Evolutionary conservation across 2,888 invertebrate genomes (phyloP).

Genomic region (Caradrina clavipalpis): DNA sequence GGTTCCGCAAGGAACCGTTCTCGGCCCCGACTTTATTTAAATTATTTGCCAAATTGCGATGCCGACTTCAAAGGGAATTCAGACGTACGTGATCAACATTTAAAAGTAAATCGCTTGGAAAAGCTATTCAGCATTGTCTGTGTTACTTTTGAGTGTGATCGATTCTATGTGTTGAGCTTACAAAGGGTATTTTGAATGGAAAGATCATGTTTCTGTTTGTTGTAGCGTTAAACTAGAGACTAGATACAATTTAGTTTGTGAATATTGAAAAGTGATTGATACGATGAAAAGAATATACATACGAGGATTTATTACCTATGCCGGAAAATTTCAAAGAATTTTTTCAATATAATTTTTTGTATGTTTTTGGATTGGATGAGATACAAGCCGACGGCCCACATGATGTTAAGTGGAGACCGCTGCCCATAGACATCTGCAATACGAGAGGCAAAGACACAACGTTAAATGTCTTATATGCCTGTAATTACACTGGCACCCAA

Average conservation of each 20-base stretch:
- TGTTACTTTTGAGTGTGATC: slow-evolving; percentile 59
- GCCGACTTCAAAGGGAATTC: slow-evolving; percentile 72
- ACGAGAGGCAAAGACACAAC: no score
- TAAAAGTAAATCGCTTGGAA: slow-evolving; percentile 72
- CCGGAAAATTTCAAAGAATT: no score
- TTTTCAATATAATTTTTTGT: no score
- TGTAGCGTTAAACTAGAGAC: slow-evolving; percentile 17
- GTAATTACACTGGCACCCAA: no score
- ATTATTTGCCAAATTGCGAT: slow-evolving; percentile 75
- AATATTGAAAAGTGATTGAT: neutral
- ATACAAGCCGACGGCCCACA: no score
- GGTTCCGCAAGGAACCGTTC: slow-evolving; percentile 54
- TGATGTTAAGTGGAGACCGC: no score
- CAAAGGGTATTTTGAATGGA: slow-evolving; percentile 54
- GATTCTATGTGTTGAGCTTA: slow-evolving; percentile 55
- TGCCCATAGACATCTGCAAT: no score
- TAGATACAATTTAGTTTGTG: neutral
- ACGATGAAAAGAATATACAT: neutral
- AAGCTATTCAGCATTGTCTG: slow-evolving; percentile 68
- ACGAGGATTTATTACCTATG: neutral
- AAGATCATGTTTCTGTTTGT: slow-evolving; percentile 47
- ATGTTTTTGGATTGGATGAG: no score
- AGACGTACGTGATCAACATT: slow-evolving; percentile 75
- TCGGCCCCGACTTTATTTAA: slow-evolving; percentile 71
- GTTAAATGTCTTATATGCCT: no score